A percentile compares a stretch with the other conserved stretches of the same genome.
These are phyloP conservation scores for Homarus gammarus DNA, from an alignment of 2,888 invertebrate genomes.

Conservation along the genomic window DNA sequence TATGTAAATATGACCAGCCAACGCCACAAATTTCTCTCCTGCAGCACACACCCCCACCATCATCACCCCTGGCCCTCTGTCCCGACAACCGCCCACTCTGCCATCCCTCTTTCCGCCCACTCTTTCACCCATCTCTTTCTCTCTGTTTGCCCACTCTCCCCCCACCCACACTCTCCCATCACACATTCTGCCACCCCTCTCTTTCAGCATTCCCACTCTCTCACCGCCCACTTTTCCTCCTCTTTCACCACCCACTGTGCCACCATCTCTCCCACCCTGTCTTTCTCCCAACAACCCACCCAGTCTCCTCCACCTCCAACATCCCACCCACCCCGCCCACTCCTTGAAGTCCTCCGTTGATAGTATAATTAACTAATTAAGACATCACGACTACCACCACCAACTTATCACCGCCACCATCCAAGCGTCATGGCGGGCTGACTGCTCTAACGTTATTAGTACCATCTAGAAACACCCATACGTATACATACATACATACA, in stretches of 20 bases:
- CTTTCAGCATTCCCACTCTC: neutral
- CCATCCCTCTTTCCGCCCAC: neutral
- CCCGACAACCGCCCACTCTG: neutral
- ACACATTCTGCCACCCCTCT: neutral
- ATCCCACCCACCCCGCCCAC: no score
- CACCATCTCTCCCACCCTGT: no score
- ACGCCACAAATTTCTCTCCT: neutral
- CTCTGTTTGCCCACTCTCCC: no score
- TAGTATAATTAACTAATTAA: constrained; percentile 13
- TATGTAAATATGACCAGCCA: neutral
- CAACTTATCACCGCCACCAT: neutral
- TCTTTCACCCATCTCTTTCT: no score
- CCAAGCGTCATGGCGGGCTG: neutral
- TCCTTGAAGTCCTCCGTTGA: neutral
- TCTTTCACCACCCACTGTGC: no score
- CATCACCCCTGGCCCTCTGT: no score
- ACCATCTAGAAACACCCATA: no score
- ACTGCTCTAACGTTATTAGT: no score
- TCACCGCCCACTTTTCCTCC: no score
- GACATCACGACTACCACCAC: neutral
- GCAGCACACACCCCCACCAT: neutral
- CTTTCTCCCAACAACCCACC: no score
- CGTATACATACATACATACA: no score
- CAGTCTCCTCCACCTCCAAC: neutral
- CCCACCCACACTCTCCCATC: no score